Percentiles rank a stretch among this genome's conserved stretches.
phyloP scores from a whole-genome alignment of 2,113 vertebrate species.

The Urocynchramus pylzowi region DNA sequence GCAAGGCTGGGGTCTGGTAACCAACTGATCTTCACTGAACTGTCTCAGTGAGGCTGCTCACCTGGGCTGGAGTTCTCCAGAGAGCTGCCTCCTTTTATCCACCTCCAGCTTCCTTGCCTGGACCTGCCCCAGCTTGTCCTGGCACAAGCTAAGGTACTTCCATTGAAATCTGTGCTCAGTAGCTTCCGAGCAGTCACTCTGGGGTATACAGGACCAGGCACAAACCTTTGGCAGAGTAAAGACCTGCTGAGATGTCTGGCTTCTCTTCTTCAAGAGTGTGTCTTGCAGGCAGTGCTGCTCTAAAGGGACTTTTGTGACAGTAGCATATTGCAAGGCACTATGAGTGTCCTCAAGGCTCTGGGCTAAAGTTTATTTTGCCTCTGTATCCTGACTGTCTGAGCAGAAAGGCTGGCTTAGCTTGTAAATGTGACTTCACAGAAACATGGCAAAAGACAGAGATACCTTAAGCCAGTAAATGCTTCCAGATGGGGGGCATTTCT shows the following conservation, averaged over 20 bases:
- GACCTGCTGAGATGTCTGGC: not conserved
- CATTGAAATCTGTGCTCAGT: fast-evolving
- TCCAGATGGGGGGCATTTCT: slow-evolving; percentile 72
- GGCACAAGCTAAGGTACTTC: not conserved
- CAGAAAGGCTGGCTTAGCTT: slow-evolving; percentile 49
- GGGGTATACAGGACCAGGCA: not conserved
- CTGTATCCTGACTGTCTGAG: slow-evolving; percentile 16
- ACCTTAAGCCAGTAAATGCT: slow-evolving; percentile 65
- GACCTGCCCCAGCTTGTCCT: not conserved
- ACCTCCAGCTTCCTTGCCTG: not conserved
- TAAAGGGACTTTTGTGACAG: not conserved
- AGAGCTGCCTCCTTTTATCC: not conserved
- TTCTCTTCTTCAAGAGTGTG: not conserved
- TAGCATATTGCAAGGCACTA: not conserved
- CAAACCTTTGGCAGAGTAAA: not conserved
- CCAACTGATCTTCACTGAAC: not conserved
- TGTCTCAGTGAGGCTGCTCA: fast-evolving
- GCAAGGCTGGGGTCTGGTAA: not conserved
- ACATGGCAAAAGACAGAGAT: slow-evolving; percentile 59
- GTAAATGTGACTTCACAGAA: slow-evolving; percentile 64
- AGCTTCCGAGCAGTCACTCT: not conserved
- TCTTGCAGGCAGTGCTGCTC: not conserved
- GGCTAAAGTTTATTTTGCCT: slow-evolving; percentile 34
- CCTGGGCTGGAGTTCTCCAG: not conserved
- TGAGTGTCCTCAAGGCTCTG: not conserved